phyloP scores from a whole-genome alignment of 1,140 invertebrate genomes.

The Chironomus striatipennis region DNA sequence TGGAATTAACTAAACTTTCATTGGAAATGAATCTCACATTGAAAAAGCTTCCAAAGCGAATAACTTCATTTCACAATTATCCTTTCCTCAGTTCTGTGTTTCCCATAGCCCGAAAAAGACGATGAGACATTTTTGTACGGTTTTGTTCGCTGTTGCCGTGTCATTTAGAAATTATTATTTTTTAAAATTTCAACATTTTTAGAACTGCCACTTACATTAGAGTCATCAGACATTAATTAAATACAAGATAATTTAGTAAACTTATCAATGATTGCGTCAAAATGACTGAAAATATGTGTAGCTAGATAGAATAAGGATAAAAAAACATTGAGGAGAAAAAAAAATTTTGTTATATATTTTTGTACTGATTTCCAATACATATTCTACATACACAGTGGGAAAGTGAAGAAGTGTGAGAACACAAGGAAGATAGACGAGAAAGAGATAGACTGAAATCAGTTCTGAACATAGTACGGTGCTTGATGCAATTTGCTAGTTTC shows the following conservation, averaged over 20 bases:
- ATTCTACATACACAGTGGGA: background rate
- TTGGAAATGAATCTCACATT: background rate
- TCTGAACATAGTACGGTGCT: slow-evolving; percentile 1
- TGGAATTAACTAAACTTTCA: slow-evolving; percentile 1
- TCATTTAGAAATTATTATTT: background rate
- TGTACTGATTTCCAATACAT: slow-evolving; percentile 1
- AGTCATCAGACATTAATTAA: background rate
- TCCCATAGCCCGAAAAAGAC: slow-evolving; percentile 5
- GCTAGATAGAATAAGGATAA: background rate
- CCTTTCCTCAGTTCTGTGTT: slow-evolving; percentile 6
- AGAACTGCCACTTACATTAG: too few relatives aligned
- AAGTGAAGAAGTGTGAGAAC: background rate
- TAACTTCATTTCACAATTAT: background rate
- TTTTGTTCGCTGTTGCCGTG: background rate
- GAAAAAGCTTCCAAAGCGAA: too few relatives aligned
- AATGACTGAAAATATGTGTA: too few relatives aligned
- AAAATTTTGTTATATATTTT: background rate
- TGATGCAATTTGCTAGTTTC: background rate
- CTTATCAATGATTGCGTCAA: too few relatives aligned
- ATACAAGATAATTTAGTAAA: background rate
- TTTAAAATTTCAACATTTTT: background rate
- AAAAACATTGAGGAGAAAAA: background rate
- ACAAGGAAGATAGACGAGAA: background rate
- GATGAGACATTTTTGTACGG: background rate
- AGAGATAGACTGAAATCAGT: background rate